Evolutionary conservation across 2,113 vertebrate species (phyloP).

Genomic region (Ceyx margarethae): DNA sequence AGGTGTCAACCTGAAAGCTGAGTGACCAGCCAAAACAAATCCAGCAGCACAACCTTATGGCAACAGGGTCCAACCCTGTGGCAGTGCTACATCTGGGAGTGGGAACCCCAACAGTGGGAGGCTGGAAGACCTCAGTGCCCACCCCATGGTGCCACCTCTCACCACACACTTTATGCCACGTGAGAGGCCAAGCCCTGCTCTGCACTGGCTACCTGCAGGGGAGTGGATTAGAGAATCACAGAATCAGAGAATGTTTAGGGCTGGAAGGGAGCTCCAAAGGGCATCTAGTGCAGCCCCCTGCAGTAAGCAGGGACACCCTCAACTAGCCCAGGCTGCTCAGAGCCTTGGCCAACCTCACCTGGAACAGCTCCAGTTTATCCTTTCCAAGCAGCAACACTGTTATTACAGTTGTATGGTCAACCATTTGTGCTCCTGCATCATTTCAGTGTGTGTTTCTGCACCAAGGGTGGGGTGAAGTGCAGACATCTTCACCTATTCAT

Average conservation of each 20-base stretch:
- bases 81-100: not conserved
- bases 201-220: not conserved
- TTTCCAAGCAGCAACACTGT: not conserved
- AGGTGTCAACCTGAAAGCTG: not conserved
- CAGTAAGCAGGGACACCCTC: too few species aligned
- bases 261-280: too few species aligned
- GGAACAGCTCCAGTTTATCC: not conserved
- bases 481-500: not conserved
- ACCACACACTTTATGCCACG: not conserved
- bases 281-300: too few species aligned
- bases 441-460: not conserved
- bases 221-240: not conserved
- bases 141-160: not conserved
- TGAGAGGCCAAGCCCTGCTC: not conserved
- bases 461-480: not conserved
- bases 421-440: not conserved
- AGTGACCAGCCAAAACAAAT: not conserved
- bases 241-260: too few species aligned
- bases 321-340: too few species aligned
- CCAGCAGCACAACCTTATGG: not conserved
- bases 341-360: too few species aligned
- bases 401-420: not conserved
- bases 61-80: rapidly evolving
- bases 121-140: rapidly evolving
- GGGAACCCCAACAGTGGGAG: rapidly evolving